These are phyloP conservation scores for Pantherophis vulpinus DNA, from an alignment of 2,797 vertebrate species.

Conservation along the genomic window DNA sequence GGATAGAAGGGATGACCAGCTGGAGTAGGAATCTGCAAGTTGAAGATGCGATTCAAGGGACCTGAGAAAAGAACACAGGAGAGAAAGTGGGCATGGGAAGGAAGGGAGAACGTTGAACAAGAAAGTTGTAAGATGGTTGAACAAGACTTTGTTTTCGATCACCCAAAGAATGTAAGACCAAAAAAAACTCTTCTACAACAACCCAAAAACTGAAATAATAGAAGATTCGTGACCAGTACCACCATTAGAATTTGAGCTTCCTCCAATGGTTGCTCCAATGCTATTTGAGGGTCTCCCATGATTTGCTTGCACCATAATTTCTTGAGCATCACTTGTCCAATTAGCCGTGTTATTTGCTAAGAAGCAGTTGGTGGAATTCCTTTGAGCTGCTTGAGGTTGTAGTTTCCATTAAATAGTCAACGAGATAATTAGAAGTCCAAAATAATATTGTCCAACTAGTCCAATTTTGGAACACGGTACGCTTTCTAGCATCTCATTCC, in stretches of 20 bases:
- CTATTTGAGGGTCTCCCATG: neutral
- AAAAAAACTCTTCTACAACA: too few species aligned
- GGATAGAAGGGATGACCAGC: conserved; percentile 62
- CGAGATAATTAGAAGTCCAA: neutral
- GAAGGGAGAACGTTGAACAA: neutral
- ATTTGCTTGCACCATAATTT: neutral
- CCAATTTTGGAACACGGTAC: too few species aligned
- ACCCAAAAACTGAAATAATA: conserved; percentile 35
- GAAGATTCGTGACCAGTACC: neutral
- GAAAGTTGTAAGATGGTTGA: too few species aligned
- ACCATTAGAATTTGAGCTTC: too few species aligned
- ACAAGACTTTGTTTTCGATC: neutral
- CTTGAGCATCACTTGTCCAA: neutral
- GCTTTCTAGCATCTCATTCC: neutral
- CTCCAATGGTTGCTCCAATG: neutral
- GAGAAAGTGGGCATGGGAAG: conserved; percentile 39
- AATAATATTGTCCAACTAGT: neutral
- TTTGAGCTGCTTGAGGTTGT: too few species aligned
- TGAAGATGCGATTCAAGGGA: conserved; percentile 31
- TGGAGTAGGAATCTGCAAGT: conserved; percentile 62
- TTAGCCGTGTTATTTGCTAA: neutral
- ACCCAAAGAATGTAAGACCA: neutral
- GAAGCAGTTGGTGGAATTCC: neutral
- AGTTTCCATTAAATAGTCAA: neutral
- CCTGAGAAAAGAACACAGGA: conserved; percentile 32